Evolutionary conservation across 2,113 vertebrate genomes (phyloP).

Genomic region (Alaudala cheleensis): DNA sequence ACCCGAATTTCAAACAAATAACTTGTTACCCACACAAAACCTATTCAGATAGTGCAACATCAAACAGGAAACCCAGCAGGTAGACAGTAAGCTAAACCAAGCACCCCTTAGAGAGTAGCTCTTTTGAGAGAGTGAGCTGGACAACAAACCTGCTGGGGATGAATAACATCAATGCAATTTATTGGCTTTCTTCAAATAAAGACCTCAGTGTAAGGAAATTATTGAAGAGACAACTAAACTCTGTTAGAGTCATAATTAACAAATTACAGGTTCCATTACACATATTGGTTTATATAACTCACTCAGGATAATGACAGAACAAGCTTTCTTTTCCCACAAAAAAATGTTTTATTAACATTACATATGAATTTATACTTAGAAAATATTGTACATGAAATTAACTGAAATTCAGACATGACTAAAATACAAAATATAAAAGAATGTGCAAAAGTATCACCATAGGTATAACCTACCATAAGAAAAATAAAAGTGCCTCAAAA

Average conservation of each 20-base stretch:
- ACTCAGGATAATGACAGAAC: background rate
- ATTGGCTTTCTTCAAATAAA: conserved; percentile 9
- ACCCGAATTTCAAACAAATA: background rate
- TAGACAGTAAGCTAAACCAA: background rate
- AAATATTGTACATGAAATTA: background rate
- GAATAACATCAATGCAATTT: background rate
- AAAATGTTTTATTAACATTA: conserved; percentile 25
- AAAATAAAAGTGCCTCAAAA: background rate
- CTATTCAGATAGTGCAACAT: background rate
- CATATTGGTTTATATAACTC: background rate
- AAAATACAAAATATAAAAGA: conserved; percentile 20
- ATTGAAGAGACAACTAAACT: conserved; percentile 20
- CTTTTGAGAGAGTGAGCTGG: background rate
- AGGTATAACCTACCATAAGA: background rate
- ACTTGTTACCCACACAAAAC: background rate
- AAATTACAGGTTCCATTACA: background rate
- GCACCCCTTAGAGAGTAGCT: background rate
- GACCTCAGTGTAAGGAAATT: background rate
- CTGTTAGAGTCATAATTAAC: background rate
- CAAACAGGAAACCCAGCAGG: background rate
- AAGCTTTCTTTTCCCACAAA: background rate
- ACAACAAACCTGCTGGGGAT: background rate
- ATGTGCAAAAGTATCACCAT: background rate
- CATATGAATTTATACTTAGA: background rate
- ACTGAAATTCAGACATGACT: background rate